A percentile compares a stretch with the other conserved stretches of the same genome.
Evolutionary conservation across 2,113 vertebrate genomes (phyloP).

Genomic region (Pristiophorus japonicus): DNA sequence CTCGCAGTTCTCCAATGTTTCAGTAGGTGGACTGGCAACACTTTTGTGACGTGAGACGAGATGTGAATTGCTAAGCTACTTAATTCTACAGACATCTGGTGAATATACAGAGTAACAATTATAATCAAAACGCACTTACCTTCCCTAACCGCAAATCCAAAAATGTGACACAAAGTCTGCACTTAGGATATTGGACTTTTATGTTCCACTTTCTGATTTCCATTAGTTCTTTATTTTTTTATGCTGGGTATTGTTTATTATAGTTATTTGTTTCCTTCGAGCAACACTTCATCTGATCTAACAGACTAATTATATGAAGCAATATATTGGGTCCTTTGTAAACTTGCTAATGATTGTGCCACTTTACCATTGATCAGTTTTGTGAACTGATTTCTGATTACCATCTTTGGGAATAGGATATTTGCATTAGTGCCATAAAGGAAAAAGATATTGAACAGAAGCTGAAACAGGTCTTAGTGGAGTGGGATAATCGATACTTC

Average conservation of each 20-base stretch:
- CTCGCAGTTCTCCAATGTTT: neutral
- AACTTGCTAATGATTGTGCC: too few relatives aligned
- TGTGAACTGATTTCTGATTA: neutral
- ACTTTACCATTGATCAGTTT: neutral
- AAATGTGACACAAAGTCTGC: neutral
- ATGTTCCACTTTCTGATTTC: neutral
- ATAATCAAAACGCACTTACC: neutral
- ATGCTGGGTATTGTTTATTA: neutral
- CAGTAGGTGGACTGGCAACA: neutral
- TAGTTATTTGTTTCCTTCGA: neutral
- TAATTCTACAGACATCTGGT: neutral
- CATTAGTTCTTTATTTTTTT: neutral
- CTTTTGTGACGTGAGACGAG: neutral
- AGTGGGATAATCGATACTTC: constrained; percentile 83
- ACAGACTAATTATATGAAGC: neutral
- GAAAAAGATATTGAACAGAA: constrained; percentile 91
- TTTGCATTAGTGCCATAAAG: constrained; percentile 86
- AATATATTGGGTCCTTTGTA: neutral
- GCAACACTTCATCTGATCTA: neutral
- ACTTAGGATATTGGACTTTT: neutral
- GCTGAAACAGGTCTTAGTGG: constrained; percentile 81
- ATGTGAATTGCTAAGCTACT: neutral
- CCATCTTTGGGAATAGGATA: constrained; percentile 64
- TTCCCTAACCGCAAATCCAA: neutral
- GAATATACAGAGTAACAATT: neutral